Conservation (phyloP, 1,140 invertebrate species). For the Apis florea region DNA sequence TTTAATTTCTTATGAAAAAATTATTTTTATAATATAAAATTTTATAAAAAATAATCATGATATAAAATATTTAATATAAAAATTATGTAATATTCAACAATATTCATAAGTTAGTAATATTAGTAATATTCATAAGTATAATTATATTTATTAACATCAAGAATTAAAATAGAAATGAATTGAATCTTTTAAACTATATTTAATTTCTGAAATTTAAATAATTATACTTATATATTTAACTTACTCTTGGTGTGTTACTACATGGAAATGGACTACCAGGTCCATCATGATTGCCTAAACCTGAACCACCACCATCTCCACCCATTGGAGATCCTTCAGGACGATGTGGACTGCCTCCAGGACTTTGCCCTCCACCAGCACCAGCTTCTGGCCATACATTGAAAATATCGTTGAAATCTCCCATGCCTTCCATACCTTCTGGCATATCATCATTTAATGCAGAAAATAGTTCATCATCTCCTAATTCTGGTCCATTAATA, state of each 20-base stretch:
- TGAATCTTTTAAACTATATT: not conserved
- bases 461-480: constrained; percentile 88
- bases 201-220: not conserved
- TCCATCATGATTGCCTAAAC: constrained; percentile 79
- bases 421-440: constrained; percentile 87
- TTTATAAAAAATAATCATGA: too few relatives aligned
- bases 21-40: too few relatives aligned
- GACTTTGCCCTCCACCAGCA: constrained; percentile 83
- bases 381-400: constrained; percentile 85
- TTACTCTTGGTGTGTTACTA: constrained; percentile 80
- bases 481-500: constrained; percentile 87
- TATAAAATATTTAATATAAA: too few relatives aligned
- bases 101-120: too few relatives aligned
- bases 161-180: not conserved
- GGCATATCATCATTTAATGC: constrained; percentile 87
- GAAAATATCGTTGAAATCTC: constrained; percentile 87
- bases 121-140: too few relatives aligned
- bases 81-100: too few relatives aligned
- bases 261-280: constrained; percentile 84
- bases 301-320: constrained; percentile 83
- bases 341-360: constrained; percentile 82
- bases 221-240: constrained; percentile 19
- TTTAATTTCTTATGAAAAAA: too few relatives aligned
- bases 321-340: constrained; percentile 81
- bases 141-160: not conserved